Base-by-base conservation (phyloP, 2,888 invertebrate species). In the Octonoba sinensis region DNA sequence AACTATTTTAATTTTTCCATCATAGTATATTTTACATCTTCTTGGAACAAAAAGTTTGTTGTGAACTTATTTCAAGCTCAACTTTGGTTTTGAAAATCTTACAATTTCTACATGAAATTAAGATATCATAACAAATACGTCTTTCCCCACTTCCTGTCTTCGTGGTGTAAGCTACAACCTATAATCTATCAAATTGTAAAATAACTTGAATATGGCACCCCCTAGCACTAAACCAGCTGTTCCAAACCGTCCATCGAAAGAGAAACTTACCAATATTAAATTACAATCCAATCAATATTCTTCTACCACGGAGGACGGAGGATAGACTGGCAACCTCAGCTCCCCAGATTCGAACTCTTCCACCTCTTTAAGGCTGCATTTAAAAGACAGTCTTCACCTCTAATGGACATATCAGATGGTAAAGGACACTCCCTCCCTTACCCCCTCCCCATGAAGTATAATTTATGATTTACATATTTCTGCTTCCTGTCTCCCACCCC, bases 221-320 rank as follows among this genome's bases (percentile, higher is more conserved):
- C 73, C 69, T 56, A 46, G 47, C 60, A 60, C 44, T 59, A 66
- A 64, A 54, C 78, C 78, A 79, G 78, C 78, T 79, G 78, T 79
- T 72, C 51, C 72, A 46, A 70, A 70, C 70, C 70, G 59, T 57
- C 54, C 44, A 36, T 44, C 67, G 46, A 36, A 49, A 51, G 57
- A 67, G 67, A 64, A 81, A 73, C 73, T 69, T 62, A 81, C 73
- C 73, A 73, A 81, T 81, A 81, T 81, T 81, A 73, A 81, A 81
- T 81, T 81, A 81, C 79, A 69, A 57, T 81, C 69, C 79, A 73
- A 81, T 81, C 79, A 73, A 81, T 81, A 81, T 64, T 79, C 79
- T 66, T 73, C 69, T 60, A 51, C 67, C 67, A 62, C 51, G 51
- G 62, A 36, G 20, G 67, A 44, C 36, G 76, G 60, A 22, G 18